Evolutionary conservation across 2,113 vertebrate species (phyloP).

Genomic region (Paradisaea rubra): DNA sequence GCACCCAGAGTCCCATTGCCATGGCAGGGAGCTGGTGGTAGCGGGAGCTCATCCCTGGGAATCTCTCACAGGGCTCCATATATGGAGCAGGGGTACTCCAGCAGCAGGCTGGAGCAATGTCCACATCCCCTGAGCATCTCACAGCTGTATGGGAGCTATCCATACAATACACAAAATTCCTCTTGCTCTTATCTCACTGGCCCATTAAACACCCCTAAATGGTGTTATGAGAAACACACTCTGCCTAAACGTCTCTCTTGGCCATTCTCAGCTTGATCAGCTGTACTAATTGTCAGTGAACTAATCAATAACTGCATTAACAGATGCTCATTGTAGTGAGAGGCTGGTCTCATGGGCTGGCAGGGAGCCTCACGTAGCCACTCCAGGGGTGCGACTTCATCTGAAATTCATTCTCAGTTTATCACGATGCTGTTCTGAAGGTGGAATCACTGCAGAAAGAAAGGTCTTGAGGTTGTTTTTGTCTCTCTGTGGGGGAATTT

Average conservation of each 20-base stretch:
- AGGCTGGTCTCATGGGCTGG: rapidly evolving
- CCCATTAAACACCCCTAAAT: neutral
- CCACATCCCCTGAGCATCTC: neutral
- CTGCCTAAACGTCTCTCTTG: neutral
- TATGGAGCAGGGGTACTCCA: neutral
- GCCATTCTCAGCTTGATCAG: neutral
- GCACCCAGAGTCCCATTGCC: neutral
- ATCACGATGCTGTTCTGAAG: neutral
- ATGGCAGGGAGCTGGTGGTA: neutral
- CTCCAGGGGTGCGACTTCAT: rapidly evolving
- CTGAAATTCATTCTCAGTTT: neutral
- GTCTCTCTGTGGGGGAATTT: neutral
- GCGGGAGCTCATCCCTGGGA: neutral
- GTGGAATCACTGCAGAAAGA: neutral
- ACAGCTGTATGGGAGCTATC: neutral
- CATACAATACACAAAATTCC: no score
- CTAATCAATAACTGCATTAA: neutral
- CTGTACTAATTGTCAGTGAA: neutral
- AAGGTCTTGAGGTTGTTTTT: neutral
- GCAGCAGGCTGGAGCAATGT: neutral
- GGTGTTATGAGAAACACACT: neutral
- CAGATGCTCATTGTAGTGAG: neutral
- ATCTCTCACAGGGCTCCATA: neutral
- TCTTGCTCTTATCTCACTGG: neutral
- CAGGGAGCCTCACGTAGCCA: neutral